Evolutionary conservation across 2,113 vertebrate genomes (phyloP), one percentile per base, ranked within the genome.

Genomic region (Aphyosemion australe): DNA sequence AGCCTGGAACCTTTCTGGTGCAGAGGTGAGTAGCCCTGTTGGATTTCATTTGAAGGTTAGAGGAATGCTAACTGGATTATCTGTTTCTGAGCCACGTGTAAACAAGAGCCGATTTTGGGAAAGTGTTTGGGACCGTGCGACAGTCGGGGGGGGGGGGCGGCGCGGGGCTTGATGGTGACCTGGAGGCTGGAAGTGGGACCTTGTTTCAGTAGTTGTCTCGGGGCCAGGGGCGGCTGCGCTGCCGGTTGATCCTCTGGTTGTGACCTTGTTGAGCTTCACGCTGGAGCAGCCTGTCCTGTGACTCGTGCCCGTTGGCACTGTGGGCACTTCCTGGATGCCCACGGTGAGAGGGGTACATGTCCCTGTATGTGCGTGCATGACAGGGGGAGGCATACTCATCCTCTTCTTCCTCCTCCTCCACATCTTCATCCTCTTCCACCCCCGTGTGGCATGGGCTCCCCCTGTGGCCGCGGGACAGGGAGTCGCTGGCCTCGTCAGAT

Each of bases 401-500:
- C 32, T 92, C 87, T 78, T 89, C 90, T 6, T 90, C 90, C 4
- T 90, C 90, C 3, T 91, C 90, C 5, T 86, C 87, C 6, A 86
- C 82, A n/a, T 88, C 39, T 79, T 86, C 89, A 4, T 89, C 88
- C 19, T 88, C 89, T 4, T 83, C 52, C 61, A 91, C 12, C 86
- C 63, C 47, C 86, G 90, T 65, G 0, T 91, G 94, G 73, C 89
- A 92, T 37, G 88, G 90, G 78, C 89, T 89, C 18, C 84, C 89
- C 63, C 83, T 86, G 71, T 54, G 78, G 51, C 87, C 78, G 4
- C 76, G 91, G 46, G 92, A 92, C 32, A 95, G 93, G 46, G 93
- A 93, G 83, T 98, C 95, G n/a, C 95, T 96, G 19, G 94, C 94
- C 71, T 98, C 96, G 0, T 98, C 96, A 0, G 95, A 96, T 0